Evolutionary conservation across 2,888 invertebrate species (phyloP).

Genomic region (Limnephilus auricula): DNA sequence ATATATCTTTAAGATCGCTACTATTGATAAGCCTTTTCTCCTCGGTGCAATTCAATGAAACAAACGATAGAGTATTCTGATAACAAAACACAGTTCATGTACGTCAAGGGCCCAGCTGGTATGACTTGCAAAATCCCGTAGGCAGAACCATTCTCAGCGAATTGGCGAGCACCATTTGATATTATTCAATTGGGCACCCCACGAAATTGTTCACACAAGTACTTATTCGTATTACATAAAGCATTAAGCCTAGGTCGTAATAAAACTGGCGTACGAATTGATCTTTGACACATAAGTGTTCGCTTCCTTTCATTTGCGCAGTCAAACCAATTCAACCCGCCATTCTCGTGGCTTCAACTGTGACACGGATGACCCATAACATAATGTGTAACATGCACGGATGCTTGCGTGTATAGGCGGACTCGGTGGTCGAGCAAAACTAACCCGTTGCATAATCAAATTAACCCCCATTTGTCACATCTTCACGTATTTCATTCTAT

Average conservation of each 20-base stretch:
- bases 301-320: slow-evolving; percentile 1
- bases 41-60: neutral
- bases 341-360: slow-evolving; percentile 5
- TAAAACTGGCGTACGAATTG: slow-evolving; percentile 5
- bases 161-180: neutral
- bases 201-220: neutral
- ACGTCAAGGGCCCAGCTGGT: neutral
- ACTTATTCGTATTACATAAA: slow-evolving; percentile 7
- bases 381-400: neutral
- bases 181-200: slow-evolving; percentile 40
- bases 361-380: neutral
- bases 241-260: slow-evolving; percentile 9
- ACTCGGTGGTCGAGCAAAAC: neutral
- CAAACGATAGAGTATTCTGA: neutral
- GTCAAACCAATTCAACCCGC: neutral
- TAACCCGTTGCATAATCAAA: neutral
- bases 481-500: neutral
- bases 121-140: neutral
- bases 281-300: slow-evolving; percentile 19
- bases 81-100: neutral
- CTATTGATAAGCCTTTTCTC: neutral
- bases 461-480: neutral
- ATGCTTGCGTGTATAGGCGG: neutral
- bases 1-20: neutral
- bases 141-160: neutral